Base-by-base conservation (phyloP, 2,113 vertebrate genomes). In the Macrotis lagotis region DNA sequence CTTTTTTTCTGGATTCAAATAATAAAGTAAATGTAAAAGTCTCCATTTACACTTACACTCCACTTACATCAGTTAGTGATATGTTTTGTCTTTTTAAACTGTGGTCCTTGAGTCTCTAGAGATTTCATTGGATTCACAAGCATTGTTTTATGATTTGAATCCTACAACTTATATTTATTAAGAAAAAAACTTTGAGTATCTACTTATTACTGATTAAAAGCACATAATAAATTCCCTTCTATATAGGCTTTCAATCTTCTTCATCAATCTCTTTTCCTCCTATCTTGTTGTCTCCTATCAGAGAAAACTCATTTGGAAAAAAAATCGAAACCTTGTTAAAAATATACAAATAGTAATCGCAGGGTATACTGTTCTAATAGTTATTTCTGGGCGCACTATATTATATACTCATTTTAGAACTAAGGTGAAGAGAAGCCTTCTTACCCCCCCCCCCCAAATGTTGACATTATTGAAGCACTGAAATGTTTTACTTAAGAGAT, bases 171-270 rank as follows among this genome's bases (percentile, higher is more conserved):
- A 50, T 48, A 88, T 92, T 94, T 51, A 52, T 95, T 59, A 52
- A 90, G 53, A 94, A 95, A 94, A 95, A 93, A 44, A 74, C 51
- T 93, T 50, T 59, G 19, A 10, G 0, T 53, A 51, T 52, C 22
- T 92, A 74, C 50, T 49, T 26, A 95, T 11, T 8, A 93, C 48
- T 11, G 88, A 37, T 5, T 93, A 44, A 49, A 92, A 95, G 53
- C 83, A 8, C 14, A 48, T 91, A 48, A 91, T 91, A 96, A 89
- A 96, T 83, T 94, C 92, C 22, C 44, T 96, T 90, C 44, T 92
- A 94, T 92, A 83, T 94, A 49, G 91, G 90, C 48, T 95, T 88
- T 24, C 66, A 88, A 50, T 93, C 2, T 37, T 90, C 31, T 93
- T 92, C 9, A 26, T 88, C 83, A 91, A 88, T 37, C 24, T 92